phyloP scores from a whole-genome alignment of 1,140 invertebrate species.

The Acromyrmex heyeri region DNA sequence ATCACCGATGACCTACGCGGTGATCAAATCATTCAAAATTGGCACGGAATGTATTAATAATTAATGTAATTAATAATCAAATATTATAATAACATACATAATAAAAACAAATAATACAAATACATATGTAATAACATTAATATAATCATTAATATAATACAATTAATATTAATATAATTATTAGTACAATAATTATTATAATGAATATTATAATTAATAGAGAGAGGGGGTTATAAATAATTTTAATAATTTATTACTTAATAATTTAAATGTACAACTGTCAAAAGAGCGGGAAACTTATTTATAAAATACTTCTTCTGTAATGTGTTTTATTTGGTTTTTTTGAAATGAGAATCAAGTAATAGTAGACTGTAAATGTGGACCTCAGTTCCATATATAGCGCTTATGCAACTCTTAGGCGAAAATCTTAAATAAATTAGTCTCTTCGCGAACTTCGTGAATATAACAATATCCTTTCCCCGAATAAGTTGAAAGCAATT shows the following conservation, averaged over 20 bases:
- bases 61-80: too few relatives aligned
- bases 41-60: too few relatives aligned
- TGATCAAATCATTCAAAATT: too few relatives aligned
- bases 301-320: background rate
- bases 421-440: conserved; percentile 31
- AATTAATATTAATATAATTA: too few relatives aligned
- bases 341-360: background rate
- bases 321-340: background rate
- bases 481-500: conserved; percentile 24
- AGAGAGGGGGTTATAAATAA: too few relatives aligned
- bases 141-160: too few relatives aligned
- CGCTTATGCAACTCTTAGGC: conserved; percentile 47
- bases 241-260: background rate
- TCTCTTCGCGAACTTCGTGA: conserved; percentile 7
- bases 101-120: too few relatives aligned
- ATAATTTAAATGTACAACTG: background rate
- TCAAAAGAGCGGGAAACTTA: background rate
- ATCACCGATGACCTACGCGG: too few relatives aligned
- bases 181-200: too few relatives aligned
- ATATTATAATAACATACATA: too few relatives aligned
- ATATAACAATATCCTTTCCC: conserved; percentile 6
- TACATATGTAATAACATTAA: too few relatives aligned
- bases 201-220: too few relatives aligned
- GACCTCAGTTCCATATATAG: conserved; percentile 32
- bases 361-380: background rate